Evolutionary conservation across 1,140 invertebrate species (phyloP).

Genomic region (Myzus persicae): DNA sequence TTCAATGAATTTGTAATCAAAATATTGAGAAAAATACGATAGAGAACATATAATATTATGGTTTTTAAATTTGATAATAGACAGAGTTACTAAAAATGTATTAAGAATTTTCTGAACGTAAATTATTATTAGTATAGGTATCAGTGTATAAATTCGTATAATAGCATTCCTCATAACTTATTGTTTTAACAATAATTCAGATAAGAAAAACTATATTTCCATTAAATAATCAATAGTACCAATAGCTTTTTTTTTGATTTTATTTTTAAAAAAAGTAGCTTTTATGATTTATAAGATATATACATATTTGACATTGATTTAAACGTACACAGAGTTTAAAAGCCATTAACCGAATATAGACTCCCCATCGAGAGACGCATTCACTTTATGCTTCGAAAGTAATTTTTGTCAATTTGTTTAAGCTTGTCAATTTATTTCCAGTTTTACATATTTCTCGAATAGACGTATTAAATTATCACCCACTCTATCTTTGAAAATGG

Average conservation of each 20-base stretch:
- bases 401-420: conserved; percentile 28
- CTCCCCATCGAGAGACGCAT: background rate
- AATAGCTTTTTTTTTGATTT: background rate
- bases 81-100: background rate
- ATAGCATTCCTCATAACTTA: background rate
- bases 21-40: background rate
- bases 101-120: background rate
- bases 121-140: no score
- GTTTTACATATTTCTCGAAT: background rate
- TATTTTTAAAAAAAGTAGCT: background rate
- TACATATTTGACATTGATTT: background rate
- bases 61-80: background rate
- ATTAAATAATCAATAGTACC: background rate
- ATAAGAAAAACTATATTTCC: background rate
- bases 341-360: background rate
- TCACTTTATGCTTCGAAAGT: background rate
- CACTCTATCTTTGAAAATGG: background rate
- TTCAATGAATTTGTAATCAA: background rate
- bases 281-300: conserved; percentile 14
- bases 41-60: no score
- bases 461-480: background rate
- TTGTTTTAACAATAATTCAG: background rate
- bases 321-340: background rate
- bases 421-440: conserved; percentile 13
- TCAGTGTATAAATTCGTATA: background rate